Percentiles rank a stretch among this genome's conserved stretches.
phyloP scores from a whole-genome alignment of 2,888 invertebrate species.

The Dicyrtoma fusca region DNA sequence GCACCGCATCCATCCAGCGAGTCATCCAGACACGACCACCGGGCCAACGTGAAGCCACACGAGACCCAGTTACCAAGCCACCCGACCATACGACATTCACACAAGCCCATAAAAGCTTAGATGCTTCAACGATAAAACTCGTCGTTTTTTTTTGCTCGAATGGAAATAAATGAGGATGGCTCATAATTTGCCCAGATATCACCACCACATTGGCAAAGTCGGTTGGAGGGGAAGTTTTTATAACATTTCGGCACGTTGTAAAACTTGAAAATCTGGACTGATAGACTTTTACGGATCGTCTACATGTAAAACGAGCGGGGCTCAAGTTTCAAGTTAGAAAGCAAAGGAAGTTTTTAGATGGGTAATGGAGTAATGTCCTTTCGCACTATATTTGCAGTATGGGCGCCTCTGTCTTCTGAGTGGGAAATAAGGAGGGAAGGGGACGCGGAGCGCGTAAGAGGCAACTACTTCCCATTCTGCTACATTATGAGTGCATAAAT shows the following conservation, averaged over 20 bases:
- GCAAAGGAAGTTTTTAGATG: no score
- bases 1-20: no score
- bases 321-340: no score
- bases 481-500: no score
- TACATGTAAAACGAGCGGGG: conserved; percentile 20
- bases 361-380: conserved; percentile 7
- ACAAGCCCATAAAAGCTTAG: conserved; percentile 28
- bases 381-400: background rate
- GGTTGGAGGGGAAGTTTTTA: no score
- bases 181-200: conserved; percentile 39
- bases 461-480: conserved; percentile 1
- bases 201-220: conserved; percentile 28
- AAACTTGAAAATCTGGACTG: conserved; percentile 43
- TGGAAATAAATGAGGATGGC: conserved; percentile 42
- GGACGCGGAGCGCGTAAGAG: no score
- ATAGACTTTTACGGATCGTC: conserved; percentile 43
- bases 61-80: no score
- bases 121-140: conserved; percentile 21
- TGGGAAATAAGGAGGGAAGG: no score
- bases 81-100: conserved; percentile 10
- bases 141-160: conserved; percentile 23
- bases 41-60: no score
- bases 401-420: background rate
- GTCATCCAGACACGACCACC: no score
- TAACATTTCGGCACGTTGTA: conserved; percentile 32